Percentiles rank a stretch among this genome's conserved stretches.
Conservation (phyloP, 2,797 vertebrate genomes). For the Triplophysa bombifrons region DNA sequence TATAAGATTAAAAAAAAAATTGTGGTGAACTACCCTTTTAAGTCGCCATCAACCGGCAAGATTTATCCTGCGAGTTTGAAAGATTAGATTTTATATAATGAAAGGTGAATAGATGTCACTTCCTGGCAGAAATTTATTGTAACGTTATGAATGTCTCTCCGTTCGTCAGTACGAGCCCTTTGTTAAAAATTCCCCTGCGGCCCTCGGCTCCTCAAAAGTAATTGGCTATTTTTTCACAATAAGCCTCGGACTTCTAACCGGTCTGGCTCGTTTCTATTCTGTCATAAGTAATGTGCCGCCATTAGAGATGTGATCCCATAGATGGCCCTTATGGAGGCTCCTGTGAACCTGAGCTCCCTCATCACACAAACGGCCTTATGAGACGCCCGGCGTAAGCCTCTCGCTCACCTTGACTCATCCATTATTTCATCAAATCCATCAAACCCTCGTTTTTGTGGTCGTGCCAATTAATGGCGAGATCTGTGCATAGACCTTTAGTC, state of each 20-base stretch:
- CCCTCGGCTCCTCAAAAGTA: slow-evolving; percentile 1
- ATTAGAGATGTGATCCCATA: slow-evolving; percentile 19
- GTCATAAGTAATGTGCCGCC: slow-evolving; percentile 22
- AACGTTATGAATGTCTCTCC: background rate
- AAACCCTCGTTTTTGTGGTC: background rate
- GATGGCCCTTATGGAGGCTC: slow-evolving; percentile 13
- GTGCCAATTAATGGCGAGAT: slow-evolving; percentile 7
- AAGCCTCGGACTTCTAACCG: slow-evolving; percentile 12
- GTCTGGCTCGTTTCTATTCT: slow-evolving; percentile 17
- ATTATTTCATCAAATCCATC: slow-evolving; percentile 23
- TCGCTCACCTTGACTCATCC: background rate
- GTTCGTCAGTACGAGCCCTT: background rate
- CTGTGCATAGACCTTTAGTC: too few species aligned
- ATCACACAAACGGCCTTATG: background rate
- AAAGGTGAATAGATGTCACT: slow-evolving; percentile 24
- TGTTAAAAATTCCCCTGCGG: slow-evolving; percentile 7
- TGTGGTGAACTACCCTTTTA: too few species aligned
- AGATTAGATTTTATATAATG: slow-evolving; percentile 16
- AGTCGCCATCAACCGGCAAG: background rate
- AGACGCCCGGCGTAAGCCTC: background rate
- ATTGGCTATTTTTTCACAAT: slow-evolving; percentile 36
- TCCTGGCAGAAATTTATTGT: slow-evolving; percentile 23
- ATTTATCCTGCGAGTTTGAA: background rate
- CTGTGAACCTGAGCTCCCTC: slow-evolving; percentile 18
- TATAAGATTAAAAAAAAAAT: too few species aligned